These are phyloP conservation scores for Paracanthobrama guichenoti DNA, from an alignment of 2,113 vertebrate genomes.

Conservation along the genomic window DNA sequence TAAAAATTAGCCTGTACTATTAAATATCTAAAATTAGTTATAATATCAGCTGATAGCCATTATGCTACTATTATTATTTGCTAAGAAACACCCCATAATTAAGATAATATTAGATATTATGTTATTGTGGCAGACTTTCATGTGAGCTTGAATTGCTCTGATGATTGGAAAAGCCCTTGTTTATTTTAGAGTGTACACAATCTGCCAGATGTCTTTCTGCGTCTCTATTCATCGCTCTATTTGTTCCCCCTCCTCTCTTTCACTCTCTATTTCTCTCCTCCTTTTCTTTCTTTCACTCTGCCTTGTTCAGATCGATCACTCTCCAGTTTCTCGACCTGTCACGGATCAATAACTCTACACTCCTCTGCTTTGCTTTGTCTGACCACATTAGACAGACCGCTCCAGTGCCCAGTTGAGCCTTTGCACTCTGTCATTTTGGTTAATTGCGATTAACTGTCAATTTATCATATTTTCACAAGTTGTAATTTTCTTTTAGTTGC, in stretches of 20 bases:
- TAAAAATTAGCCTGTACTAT: too few species aligned
- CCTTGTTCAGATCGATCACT: conserved; percentile 44
- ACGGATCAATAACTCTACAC: conserved; percentile 48
- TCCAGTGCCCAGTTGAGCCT: not conserved
- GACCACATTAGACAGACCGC: conserved; percentile 27
- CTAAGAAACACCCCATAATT: not conserved
- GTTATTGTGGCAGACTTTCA: not conserved
- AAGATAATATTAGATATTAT: not conserved
- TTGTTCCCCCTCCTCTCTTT: not conserved
- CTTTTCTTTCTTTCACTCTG: not conserved
- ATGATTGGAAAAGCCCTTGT: conserved; percentile 9
- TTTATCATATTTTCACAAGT: not conserved
- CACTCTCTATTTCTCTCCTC: not conserved
- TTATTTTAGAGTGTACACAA: not conserved
- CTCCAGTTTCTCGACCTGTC: conserved; percentile 31
- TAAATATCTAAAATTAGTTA: too few species aligned
- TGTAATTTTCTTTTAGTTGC: not conserved
- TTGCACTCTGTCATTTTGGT: conserved; percentile 11
- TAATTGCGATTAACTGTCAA: not conserved
- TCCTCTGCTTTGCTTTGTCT: conserved; percentile 42
- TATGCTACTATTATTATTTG: not conserved
- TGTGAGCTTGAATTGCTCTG: not conserved
- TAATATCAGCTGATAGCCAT: not conserved
- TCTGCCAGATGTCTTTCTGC: conserved; percentile 5
- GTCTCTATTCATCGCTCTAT: conserved; percentile 19